These are phyloP conservation scores for Aphelenchoides fujianensis DNA, from an alignment of 1,140 invertebrate species.

Conservation along the genomic window DNA sequence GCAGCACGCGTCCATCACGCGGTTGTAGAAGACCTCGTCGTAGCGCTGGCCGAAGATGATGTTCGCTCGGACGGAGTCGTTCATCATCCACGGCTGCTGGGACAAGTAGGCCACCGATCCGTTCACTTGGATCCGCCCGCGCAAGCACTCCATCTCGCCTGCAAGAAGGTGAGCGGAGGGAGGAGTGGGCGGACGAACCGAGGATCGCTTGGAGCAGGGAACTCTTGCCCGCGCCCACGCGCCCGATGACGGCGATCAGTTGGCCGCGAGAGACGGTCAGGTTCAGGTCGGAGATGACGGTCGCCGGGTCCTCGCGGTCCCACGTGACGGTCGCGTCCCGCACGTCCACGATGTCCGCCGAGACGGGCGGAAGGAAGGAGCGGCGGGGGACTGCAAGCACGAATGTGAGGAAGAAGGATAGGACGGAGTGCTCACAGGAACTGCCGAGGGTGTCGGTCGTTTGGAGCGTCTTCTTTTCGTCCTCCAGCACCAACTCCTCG, in stretches of 20 bases:
- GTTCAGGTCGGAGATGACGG: conserved; percentile 36
- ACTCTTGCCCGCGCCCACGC: neutral
- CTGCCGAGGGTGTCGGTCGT: no score
- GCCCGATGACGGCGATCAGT: neutral
- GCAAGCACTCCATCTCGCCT: conserved; percentile 63
- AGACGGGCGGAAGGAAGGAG: no score
- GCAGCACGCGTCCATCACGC: conserved; percentile 65
- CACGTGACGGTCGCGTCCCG: conserved; percentile 40
- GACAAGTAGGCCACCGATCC: conserved; percentile 78
- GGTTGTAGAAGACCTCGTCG: conserved; percentile 62
- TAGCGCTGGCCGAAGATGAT: conserved; percentile 73
- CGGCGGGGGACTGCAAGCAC: no score
- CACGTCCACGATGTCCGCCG: conserved; percentile 35
- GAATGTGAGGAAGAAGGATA: no score
- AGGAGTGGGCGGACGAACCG: no score
- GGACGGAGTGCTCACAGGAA: no score
- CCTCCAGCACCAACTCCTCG: conserved; percentile 45
- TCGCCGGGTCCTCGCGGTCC: conserved; percentile 29
- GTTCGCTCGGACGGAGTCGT: conserved; percentile 76
- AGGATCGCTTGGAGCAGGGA: neutral
- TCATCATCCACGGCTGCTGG: conserved; percentile 79
- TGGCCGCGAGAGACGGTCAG: conserved; percentile 30
- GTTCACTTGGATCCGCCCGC: conserved; percentile 61
- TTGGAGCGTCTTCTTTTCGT: no score
- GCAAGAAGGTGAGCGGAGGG: no score